Evolutionary conservation across 2,113 vertebrate species (phyloP).

Genomic region (Eptesicus fuscus): DNA sequence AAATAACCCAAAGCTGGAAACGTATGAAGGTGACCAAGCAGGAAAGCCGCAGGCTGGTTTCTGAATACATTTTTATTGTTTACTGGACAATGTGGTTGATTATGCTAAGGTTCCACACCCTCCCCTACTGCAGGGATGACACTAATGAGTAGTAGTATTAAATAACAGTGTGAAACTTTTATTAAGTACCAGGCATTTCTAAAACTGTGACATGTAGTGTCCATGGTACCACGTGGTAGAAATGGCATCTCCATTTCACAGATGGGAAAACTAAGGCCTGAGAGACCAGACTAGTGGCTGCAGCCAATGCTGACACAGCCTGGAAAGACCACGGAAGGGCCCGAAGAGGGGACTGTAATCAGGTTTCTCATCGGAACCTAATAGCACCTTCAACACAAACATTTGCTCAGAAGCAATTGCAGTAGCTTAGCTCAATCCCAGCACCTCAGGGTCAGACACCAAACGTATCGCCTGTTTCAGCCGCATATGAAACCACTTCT

Average conservation of each 20-base stretch:
- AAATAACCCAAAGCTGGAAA: background rate
- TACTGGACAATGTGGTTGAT: background rate
- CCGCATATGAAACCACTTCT: background rate
- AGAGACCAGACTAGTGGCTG: background rate
- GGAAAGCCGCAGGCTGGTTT: background rate
- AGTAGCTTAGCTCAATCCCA: background rate
- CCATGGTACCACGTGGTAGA: background rate
- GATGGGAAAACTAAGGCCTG: background rate
- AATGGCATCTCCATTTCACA: background rate
- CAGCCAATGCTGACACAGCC: background rate
- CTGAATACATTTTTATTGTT: background rate
- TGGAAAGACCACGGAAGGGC: background rate
- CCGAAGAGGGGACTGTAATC: background rate
- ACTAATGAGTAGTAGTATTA: background rate
- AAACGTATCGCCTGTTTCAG: background rate
- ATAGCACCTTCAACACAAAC: background rate
- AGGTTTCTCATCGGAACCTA: background rate
- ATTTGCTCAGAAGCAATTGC: background rate
- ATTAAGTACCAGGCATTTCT: background rate
- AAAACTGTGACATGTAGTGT: background rate
- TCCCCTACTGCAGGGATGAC: background rate
- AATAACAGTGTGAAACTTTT: background rate
- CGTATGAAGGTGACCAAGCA: background rate
- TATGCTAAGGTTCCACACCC: background rate
- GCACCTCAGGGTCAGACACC: background rate